Conservation (phyloP, 2,888 invertebrate species). For the Chymomyza fuscimana region DNA sequence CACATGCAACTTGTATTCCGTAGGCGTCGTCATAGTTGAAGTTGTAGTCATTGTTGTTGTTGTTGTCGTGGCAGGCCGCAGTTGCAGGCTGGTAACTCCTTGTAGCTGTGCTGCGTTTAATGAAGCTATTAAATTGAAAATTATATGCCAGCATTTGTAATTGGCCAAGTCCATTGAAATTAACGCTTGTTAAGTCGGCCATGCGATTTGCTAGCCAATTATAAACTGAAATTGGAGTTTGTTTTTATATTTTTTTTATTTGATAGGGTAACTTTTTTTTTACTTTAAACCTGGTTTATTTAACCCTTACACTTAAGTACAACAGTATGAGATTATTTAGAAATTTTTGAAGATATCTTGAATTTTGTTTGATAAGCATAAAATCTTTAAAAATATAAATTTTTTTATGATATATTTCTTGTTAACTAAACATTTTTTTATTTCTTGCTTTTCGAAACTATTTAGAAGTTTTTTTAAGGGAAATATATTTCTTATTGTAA, state of each 20-base stretch:
- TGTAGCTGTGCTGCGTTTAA: slow-evolving; percentile 37
- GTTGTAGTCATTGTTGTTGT: not conserved
- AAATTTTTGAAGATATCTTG: too few relatives aligned
- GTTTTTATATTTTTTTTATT: not conserved
- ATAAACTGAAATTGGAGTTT: not conserved
- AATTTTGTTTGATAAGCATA: too few relatives aligned
- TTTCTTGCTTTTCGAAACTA: too few relatives aligned
- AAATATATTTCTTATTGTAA: too few relatives aligned
- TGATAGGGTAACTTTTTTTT: slow-evolving; percentile 15
- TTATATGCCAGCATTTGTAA: slow-evolving; percentile 61
- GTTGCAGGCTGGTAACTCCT: slow-evolving; percentile 26
- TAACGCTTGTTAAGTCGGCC: slow-evolving; percentile 41
- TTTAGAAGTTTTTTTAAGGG: too few relatives aligned
- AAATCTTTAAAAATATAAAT: too few relatives aligned
- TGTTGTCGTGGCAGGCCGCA: too few relatives aligned
- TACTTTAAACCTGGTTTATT: not conserved
- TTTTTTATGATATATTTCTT: too few relatives aligned
- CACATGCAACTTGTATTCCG: slow-evolving; percentile 8
- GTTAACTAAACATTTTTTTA: too few relatives aligned
- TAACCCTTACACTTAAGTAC: too few relatives aligned
- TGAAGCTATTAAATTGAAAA: slow-evolving; percentile 72
- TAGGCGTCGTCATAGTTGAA: slow-evolving; percentile 27
- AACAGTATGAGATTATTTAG: too few relatives aligned
- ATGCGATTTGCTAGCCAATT: not conserved
- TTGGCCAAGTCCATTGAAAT: slow-evolving; percentile 65